Base-by-base conservation (phyloP, 2,797 vertebrate genomes). In the Lycodopsis pacificus region DNA sequence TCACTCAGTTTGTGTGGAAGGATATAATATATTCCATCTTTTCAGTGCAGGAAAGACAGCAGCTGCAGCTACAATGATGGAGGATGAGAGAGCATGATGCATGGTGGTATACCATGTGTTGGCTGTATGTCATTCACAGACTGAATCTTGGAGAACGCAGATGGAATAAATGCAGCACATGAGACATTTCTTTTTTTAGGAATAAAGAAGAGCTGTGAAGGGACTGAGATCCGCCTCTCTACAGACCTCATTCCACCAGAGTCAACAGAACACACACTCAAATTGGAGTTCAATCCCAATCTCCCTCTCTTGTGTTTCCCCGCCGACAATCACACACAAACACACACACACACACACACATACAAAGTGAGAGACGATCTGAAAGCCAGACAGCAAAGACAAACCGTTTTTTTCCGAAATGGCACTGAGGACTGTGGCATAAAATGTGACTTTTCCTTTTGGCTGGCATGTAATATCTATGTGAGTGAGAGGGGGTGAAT, bases 221-320 rank as follows among this genome's bases (percentile, higher is more conserved):
- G 3, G 46, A 20, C 42, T 42, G 12, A n/a, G 40, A 53, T 36
- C 30, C 22, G 19, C 14, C 27, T 65, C 10, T 65, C 38, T 57
- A 36, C 51, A 48, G 48, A 54, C 51, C 14, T 48, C 25, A 36
- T 61, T 73, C 40, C 77, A 73, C 30, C 22, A 63, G 13, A 68
- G 65, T 63, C 57, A 68, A 38, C 40, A 63, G 4, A 42, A 59
- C 61, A 56, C 57, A 46, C 56, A 56, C 70, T 67, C 38, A 61
- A 62, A 49, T 13, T 48, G 51, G 40, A 63, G 56, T 62, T 67
- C 63, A 66, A 27, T 51, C 36, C 57, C 17, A 22, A 32, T 34
- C 42, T 57, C 10, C 20, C 42, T 44, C 9, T 22, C 20, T 22
- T 10, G 1, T 42, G 13, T 42, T 42, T 42, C 13, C 40, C 13